Evolutionary conservation across 2,888 invertebrate species (phyloP).

Genomic region (Exephanes ischioxanthus): DNA sequence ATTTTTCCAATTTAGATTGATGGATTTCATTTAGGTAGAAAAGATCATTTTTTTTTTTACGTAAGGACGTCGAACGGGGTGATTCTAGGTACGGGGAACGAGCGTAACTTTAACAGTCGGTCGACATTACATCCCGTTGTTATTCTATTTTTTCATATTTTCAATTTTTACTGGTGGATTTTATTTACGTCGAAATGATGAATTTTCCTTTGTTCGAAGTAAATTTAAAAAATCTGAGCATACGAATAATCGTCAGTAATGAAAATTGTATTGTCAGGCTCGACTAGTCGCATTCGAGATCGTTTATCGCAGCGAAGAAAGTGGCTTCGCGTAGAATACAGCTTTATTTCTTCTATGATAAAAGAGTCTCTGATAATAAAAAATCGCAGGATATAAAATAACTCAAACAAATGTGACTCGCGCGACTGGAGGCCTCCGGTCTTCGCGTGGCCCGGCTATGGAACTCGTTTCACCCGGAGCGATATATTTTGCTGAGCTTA

Average conservation of each 20-base stretch:
- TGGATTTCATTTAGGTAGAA: neutral
- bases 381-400: slow-evolving; percentile 84
- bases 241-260: neutral
- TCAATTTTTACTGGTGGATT: too few relatives aligned
- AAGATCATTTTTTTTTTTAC: neutral
- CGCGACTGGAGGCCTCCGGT: slow-evolving; percentile 43
- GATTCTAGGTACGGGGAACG: too few relatives aligned
- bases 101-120: too few relatives aligned
- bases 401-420: slow-evolving; percentile 83
- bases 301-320: neutral
- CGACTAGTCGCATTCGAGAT: neutral
- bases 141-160: too few relatives aligned
- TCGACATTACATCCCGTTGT: too few relatives aligned
- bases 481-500: slow-evolving; percentile 82
- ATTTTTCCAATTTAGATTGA: neutral
- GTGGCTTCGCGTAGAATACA: neutral
- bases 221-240: neutral
- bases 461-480: slow-evolving; percentile 69
- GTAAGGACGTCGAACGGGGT: too few relatives aligned
- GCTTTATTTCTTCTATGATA: neutral
- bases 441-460: slow-evolving; percentile 54
- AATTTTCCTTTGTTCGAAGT: neutral
- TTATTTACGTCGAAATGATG: neutral
- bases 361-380: slow-evolving; percentile 81
- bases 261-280: neutral